Evolutionary conservation across 37 sponge, comb jelly and placozoan genomes (phyloP).

Genomic region (Ianthella basta): DNA sequence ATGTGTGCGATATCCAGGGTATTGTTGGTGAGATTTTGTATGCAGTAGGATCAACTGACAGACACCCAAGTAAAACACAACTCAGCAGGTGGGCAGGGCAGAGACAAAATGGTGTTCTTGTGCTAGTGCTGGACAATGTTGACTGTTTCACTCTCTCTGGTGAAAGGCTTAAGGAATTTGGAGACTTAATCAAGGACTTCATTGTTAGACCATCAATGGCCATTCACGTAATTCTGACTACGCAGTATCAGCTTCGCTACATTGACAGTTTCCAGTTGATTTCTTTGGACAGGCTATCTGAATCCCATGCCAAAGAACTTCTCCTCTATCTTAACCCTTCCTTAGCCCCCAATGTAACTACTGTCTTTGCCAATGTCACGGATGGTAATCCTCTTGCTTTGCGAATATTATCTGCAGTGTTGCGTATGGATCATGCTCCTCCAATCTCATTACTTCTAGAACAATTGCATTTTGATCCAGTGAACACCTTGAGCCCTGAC

Average conservation of each 20-base stretch:
- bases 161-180: neutral
- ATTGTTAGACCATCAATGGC: neutral
- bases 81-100: neutral
- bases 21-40: neutral
- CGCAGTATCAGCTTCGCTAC: neutral
- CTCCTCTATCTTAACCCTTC: too few species aligned
- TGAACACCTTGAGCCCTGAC: neutral
- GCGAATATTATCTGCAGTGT: neutral
- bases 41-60: neutral
- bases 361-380: neutral
- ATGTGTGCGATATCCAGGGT: neutral
- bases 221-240: neutral
- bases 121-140: neutral
- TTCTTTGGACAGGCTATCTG: too few species aligned
- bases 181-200: neutral
- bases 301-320: too few species aligned
- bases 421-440: neutral
- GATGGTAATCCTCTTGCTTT: conserved; percentile 16
- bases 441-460: neutral
- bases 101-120: neutral
- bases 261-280: neutral
- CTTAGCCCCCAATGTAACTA: too few species aligned
- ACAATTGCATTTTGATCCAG: neutral
- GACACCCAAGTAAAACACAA: neutral
- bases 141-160: neutral